Percentiles rank a stretch among this genome's conserved stretches.
Conservation (phyloP, 2,888 invertebrate genomes). For the Dicycla oo region DNA sequence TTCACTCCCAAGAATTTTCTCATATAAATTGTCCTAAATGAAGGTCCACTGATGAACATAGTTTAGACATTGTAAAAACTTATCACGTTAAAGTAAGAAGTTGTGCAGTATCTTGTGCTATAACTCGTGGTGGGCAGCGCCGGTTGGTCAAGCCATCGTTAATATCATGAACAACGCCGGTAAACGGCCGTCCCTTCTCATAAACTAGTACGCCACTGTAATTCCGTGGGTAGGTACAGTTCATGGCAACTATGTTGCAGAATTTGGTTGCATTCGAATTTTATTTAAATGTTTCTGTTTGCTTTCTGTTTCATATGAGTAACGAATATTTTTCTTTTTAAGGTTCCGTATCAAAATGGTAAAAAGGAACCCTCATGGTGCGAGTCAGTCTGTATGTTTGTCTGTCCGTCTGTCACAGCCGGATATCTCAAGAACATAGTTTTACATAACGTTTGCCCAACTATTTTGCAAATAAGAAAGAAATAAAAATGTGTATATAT, state of each 20-base stretch:
- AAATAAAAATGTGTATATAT: too few relatives aligned
- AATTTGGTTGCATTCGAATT: not conserved
- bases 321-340: not conserved
- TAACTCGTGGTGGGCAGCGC: slow-evolving; percentile 36
- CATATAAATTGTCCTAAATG: slow-evolving; percentile 47
- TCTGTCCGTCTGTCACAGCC: too few relatives aligned
- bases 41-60: slow-evolving; percentile 33
- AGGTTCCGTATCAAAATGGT: too few relatives aligned
- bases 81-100: slow-evolving; percentile 58
- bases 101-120: slow-evolving; percentile 55
- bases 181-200: slow-evolving; percentile 64
- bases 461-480: too few relatives aligned
- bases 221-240: slow-evolving; percentile 53
- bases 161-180: slow-evolving; percentile 63
- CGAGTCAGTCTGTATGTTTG: too few relatives aligned
- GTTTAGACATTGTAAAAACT: slow-evolving; percentile 59
- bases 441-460: too few relatives aligned
- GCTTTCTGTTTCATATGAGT: not conserved
- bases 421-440: too few relatives aligned
- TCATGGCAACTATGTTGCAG: slow-evolving; percentile 10
- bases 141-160: slow-evolving; percentile 64
- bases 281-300: not conserved
- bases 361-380: too few relatives aligned
- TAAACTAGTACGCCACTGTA: slow-evolving; percentile 62
- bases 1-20: slow-evolving; percentile 4